Conservation (phyloP, 2,797 vertebrate genomes). For the Gobionotothen gibberifrons region DNA sequence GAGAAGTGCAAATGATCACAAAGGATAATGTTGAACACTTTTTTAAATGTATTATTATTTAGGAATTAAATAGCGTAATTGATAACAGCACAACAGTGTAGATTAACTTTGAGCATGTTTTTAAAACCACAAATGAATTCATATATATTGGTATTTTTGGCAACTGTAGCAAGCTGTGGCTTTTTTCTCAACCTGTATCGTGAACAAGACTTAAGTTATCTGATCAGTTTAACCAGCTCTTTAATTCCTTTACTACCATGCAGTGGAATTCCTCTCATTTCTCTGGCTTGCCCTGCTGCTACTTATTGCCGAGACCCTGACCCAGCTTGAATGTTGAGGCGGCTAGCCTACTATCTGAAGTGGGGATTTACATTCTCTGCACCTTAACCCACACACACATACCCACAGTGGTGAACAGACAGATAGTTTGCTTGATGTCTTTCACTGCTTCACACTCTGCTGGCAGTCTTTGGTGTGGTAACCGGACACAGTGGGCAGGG, state of each 20-base stretch:
- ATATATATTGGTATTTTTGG: not conserved
- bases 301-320: constrained; percentile 64
- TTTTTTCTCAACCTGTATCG: not conserved
- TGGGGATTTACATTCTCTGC: constrained; percentile 15
- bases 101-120: not conserved
- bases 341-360: constrained; percentile 24
- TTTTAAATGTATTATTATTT: not conserved
- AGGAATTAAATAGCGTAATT: not conserved
- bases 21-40: not conserved
- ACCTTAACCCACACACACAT: constrained; percentile 5
- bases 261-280: constrained; percentile 47
- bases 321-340: constrained; percentile 42
- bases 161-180: not conserved
- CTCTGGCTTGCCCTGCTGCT: constrained; percentile 21
- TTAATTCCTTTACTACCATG: not conserved
- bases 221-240: constrained; percentile 9
- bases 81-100: not conserved
- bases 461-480: constrained; percentile 55
- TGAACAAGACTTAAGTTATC: constrained; percentile 4
- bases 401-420: constrained; percentile 7
- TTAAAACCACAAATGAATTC: not conserved
- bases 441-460: constrained; percentile 7
- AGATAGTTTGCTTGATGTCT: constrained; percentile 14
- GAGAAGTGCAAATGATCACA: not conserved
- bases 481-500: constrained; percentile 59